Percentiles rank a stretch among this genome's conserved stretches.
Conservation (phyloP, 2,888 invertebrate species). For the Cinara cedri region DNA sequence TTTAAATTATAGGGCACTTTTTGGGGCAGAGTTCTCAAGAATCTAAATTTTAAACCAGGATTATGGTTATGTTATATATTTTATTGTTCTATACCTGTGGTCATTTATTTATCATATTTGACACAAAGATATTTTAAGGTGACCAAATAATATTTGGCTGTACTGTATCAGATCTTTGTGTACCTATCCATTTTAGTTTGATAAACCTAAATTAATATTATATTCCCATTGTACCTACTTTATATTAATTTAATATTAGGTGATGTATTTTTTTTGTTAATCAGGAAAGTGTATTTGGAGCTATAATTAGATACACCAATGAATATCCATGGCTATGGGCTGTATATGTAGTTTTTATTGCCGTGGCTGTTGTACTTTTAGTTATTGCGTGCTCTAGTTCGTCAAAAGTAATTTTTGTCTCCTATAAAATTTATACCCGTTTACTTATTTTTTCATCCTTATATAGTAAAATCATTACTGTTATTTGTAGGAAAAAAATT, state of each 20-base stretch:
- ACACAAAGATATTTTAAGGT: slow-evolving; percentile 66
- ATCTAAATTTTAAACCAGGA: slow-evolving; percentile 79
- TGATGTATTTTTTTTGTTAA: slow-evolving; percentile 7
- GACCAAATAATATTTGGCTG: slow-evolving; percentile 7
- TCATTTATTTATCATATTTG: slow-evolving; percentile 74
- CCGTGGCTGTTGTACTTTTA: slow-evolving; percentile 78
- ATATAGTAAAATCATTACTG: not conserved
- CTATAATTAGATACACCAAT: slow-evolving; percentile 68
- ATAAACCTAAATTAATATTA: not conserved
- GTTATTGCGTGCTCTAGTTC: slow-evolving; percentile 81
- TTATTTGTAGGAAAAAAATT: slow-evolving; percentile 63
- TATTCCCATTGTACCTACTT: not conserved
- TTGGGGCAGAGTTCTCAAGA: slow-evolving; percentile 76
- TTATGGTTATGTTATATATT: slow-evolving; percentile 81
- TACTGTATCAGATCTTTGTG: slow-evolving; percentile 3
- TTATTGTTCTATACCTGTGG: slow-evolving; percentile 77
- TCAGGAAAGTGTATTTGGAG: slow-evolving; percentile 52
- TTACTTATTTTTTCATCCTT: slow-evolving; percentile 20
- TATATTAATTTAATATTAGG: not conserved
- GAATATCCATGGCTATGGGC: slow-evolving; percentile 92
- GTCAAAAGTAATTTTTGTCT: slow-evolving; percentile 65
- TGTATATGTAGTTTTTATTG: slow-evolving; percentile 78
- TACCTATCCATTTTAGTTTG: not conserved
- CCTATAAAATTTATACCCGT: not conserved
- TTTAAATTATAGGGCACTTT: slow-evolving; percentile 66